phyloP scores from a whole-genome alignment of 2,113 vertebrate genomes.

The Engraulis encrasicolus region DNA sequence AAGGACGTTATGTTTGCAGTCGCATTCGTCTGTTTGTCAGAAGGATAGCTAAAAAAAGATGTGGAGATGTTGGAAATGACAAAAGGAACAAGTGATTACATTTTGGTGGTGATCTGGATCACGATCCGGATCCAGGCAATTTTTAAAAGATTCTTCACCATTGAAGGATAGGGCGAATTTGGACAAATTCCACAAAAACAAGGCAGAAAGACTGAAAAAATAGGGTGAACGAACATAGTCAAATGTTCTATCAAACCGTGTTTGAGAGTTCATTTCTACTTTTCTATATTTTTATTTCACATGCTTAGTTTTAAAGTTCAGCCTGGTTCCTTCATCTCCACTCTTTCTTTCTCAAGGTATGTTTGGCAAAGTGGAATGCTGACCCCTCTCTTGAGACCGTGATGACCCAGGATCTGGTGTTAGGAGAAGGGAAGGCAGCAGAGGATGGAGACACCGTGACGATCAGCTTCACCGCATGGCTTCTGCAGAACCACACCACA shows the following conservation, averaged over 20 bases:
- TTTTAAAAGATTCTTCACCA: too few relatives aligned
- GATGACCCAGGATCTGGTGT: slow-evolving; percentile 78
- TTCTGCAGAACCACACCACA: slow-evolving; percentile 76
- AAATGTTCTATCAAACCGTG: neutral
- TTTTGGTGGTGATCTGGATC: too few relatives aligned
- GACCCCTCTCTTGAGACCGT: slow-evolving; percentile 67
- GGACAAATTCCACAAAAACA: too few relatives aligned
- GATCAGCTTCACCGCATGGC: slow-evolving; percentile 80
- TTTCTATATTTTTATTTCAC: neutral
- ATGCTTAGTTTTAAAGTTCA: neutral
- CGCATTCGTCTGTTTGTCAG: too few relatives aligned
- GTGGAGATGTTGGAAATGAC: too few relatives aligned
- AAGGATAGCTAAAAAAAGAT: too few relatives aligned
- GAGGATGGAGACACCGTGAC: slow-evolving; percentile 81
- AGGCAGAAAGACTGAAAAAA: too few relatives aligned
- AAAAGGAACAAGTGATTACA: too few relatives aligned
- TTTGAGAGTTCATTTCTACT: neutral
- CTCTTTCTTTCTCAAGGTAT: slow-evolving; percentile 71
- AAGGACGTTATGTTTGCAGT: too few relatives aligned
- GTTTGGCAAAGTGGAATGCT: slow-evolving; percentile 82
- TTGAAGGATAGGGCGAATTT: too few relatives aligned
- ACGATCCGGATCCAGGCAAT: too few relatives aligned
- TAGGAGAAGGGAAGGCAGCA: slow-evolving; percentile 77
- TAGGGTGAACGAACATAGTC: too few relatives aligned
- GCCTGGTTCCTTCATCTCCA: neutral